Evolutionary conservation across 2,888 invertebrate species (phyloP).

Genomic region (Villa cingulata): DNA sequence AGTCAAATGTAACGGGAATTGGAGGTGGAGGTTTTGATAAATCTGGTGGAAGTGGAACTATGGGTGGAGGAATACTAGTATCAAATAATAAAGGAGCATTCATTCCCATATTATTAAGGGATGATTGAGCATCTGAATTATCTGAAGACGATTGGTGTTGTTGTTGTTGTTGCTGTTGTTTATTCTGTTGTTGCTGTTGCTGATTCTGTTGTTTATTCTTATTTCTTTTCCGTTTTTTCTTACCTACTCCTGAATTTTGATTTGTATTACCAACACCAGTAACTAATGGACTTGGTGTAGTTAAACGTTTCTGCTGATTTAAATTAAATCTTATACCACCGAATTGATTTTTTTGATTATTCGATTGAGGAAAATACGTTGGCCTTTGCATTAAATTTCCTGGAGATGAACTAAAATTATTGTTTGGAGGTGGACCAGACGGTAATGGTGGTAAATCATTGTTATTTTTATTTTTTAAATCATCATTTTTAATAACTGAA

Average conservation of each 20-base stretch:
- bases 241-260: conserved; percentile 43
- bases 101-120: background rate
- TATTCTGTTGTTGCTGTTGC: conserved; percentile 27
- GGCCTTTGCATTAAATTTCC: conserved; percentile 30
- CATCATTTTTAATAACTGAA: conserved; percentile 22
- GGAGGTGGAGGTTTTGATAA: conserved; percentile 32
- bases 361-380: conserved; percentile 18
- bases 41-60: conserved; percentile 22
- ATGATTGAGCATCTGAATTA: conserved; percentile 10
- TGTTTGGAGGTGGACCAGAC: conserved; percentile 42
- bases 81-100: conserved; percentile 4
- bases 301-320: conserved; percentile 35
- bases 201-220: conserved; percentile 34
- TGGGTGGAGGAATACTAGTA: conserved; percentile 34
- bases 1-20: conserved; percentile 16
- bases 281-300: conserved; percentile 29
- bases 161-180: conserved; percentile 23
- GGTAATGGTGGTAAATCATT: conserved; percentile 41
- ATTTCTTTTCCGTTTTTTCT: conserved; percentile 58
- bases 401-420: conserved; percentile 26
- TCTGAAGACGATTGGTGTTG: conserved; percentile 30
- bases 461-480: conserved; percentile 25
- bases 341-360: conserved; percentile 29
- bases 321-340: conserved; percentile 43
- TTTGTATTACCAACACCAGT: conserved; percentile 33